Conservation (phyloP, 2,888 invertebrate genomes). For the Drosophila longiperda region DNA sequence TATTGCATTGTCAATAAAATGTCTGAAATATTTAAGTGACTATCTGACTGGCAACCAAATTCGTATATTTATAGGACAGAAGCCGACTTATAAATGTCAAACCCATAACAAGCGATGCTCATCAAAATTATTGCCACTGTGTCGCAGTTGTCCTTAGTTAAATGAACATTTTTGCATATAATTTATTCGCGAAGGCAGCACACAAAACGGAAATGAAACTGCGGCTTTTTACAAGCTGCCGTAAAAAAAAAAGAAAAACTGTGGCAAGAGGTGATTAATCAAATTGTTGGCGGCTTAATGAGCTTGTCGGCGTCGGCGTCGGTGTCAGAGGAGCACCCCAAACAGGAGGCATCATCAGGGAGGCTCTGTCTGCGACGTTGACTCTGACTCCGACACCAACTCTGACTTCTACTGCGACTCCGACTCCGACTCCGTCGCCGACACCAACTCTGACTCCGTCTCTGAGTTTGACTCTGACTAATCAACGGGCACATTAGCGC, state of each 20-base stretch:
- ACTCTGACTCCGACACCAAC: neutral
- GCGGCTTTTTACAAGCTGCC: constrained; percentile 1
- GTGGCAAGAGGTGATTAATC: constrained; percentile 68
- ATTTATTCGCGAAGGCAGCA: constrained; percentile 55
- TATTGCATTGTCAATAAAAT: constrained; percentile 25
- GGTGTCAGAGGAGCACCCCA: constrained; percentile 26
- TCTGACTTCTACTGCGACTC: neutral
- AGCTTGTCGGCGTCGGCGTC: constrained; percentile 63
- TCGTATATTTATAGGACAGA: constrained; percentile 10
- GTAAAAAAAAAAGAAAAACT: constrained; percentile 5
- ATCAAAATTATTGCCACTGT: constrained; percentile 61
- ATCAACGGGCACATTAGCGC: constrained; percentile 75
- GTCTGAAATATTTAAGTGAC: neutral
- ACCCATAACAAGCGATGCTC: constrained; percentile 23
- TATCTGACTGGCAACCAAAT: constrained; percentile 16
- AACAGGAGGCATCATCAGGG: neutral
- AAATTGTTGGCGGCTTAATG: constrained; percentile 77
- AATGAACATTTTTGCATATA: constrained; percentile 73
- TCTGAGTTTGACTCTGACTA: constrained; percentile 39
- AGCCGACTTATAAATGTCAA: constrained; percentile 49
- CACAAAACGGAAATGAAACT: constrained; percentile 44
- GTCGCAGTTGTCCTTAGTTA: constrained; percentile 52
- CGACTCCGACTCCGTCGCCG: neutral
- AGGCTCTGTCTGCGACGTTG: neutral
- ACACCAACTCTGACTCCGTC: neutral